Conservation (phyloP, 2,113 vertebrate species). For the Apteryx owenii region DNA sequence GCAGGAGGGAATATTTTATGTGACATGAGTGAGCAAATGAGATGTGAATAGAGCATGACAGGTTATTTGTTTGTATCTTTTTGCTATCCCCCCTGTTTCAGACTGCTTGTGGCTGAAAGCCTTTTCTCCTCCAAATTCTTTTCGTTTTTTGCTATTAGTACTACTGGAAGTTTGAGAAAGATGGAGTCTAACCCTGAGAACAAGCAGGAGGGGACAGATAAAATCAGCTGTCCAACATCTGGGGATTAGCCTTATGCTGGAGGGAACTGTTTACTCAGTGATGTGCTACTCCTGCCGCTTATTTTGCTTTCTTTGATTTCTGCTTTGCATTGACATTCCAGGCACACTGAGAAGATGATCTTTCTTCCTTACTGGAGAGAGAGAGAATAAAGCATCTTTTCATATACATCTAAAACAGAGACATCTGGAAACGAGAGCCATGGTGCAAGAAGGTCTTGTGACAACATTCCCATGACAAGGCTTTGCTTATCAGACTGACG, state of each 20-base stretch:
- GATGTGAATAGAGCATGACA: background rate
- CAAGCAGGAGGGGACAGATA: background rate
- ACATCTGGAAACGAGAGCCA: background rate
- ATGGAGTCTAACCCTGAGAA: background rate
- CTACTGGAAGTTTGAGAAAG: background rate
- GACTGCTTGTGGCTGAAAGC: background rate
- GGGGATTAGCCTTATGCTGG: background rate
- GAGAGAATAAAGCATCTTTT: background rate
- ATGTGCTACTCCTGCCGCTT: background rate
- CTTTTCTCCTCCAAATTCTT: background rate
- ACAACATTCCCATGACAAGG: background rate
- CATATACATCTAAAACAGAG: background rate
- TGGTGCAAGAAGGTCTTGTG: background rate
- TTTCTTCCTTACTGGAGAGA: background rate
- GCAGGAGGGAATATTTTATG: background rate
- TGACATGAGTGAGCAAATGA: background rate
- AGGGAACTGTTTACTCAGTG: background rate
- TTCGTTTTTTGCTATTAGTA: background rate
- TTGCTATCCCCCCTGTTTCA: background rate
- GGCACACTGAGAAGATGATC: background rate
- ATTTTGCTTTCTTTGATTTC: slow-evolving; percentile 5
- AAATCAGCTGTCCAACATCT: background rate
- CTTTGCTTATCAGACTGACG: background rate
- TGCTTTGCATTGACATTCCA: slow-evolving; percentile 10
- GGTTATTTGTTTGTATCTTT: background rate